Percentiles rank a stretch among this genome's conserved stretches.
Conservation (phyloP, 2,113 vertebrate genomes). For the Ancistrus triradiatus region DNA sequence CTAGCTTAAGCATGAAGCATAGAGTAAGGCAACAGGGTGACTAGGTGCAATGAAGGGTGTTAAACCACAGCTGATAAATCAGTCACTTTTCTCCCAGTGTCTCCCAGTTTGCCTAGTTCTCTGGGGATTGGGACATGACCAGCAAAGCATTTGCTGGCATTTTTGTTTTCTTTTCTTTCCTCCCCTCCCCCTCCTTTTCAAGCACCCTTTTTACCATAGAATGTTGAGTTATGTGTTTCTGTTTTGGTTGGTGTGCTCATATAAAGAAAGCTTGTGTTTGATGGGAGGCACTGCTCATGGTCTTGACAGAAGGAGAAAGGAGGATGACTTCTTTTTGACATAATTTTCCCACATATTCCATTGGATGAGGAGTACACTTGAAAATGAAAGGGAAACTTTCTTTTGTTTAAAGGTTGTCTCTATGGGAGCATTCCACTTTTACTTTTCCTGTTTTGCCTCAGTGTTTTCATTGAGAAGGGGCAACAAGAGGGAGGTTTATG, state of each 20-base stretch:
- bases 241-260: slow-evolving; percentile 71
- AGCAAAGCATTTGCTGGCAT: slow-evolving; percentile 61
- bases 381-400: slow-evolving; percentile 61
- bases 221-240: slow-evolving; percentile 72
- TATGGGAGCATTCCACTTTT: slow-evolving; percentile 59
- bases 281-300: slow-evolving; percentile 48
- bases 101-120: slow-evolving; percentile 44
- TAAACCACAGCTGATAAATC: slow-evolving; percentile 64
- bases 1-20: slow-evolving; percentile 68
- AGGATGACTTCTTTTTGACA: slow-evolving; percentile 66
- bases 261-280: slow-evolving; percentile 67
- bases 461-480: slow-evolving; percentile 45
- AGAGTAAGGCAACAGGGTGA: slow-evolving; percentile 47
- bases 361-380: slow-evolving; percentile 64
- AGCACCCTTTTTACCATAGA: slow-evolving; percentile 56
- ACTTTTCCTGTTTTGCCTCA: slow-evolving; percentile 54
- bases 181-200: slow-evolving; percentile 56
- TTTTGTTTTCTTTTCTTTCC: slow-evolving; percentile 43
- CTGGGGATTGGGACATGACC: slow-evolving; percentile 51
- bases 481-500: slow-evolving; percentile 49
- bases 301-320: slow-evolving; percentile 53
- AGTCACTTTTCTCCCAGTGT: slow-evolving; percentile 53
- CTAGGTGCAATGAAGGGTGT: slow-evolving; percentile 44
- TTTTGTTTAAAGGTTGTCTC: slow-evolving; percentile 48
- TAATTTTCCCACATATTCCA: slow-evolving; percentile 76